Evolutionary conservation across 2,113 vertebrate genomes (phyloP), one percentile per base, ranked within the genome.

Genomic region (Tapirus terrestris): DNA sequence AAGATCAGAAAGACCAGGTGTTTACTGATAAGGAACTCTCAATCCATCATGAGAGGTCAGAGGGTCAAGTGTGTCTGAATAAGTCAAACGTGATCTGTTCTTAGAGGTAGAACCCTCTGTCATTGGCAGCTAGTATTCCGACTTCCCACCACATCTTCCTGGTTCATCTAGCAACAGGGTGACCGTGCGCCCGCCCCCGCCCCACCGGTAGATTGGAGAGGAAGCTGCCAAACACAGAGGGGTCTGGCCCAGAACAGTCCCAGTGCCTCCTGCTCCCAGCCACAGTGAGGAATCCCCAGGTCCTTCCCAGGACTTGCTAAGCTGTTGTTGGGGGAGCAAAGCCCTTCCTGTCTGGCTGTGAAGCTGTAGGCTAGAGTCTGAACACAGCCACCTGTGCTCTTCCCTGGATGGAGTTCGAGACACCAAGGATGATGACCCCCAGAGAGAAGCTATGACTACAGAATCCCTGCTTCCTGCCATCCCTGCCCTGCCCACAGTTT

Each of bases 321-420:
- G 27, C 27, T 86, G 53, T 43, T 68, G 39, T 21, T 60, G 33
- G 31, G 39, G 75, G 12, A 6, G 23, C 65, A 80, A 8, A 75
- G 23, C 10, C 39, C 18, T 9, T 65, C 27, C 51, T 73, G 12
- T 9, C 29, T 16, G 2, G 10, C 13, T 3, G 27, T 81, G 53
- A 60, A 51, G 6, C 20, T 53, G 9, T 39, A 17, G 36, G 3
- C 53, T 25, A 4, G 2, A 60, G 43, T 43, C 1, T 0, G 36
- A 77, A 25, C n/a, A 8, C 8, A 4, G 21, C 13, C 1, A 0
- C 33, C 8, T 1, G 14, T 11, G 45, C 2, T 56, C 51, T 61
- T 81, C 20, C 9, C 0, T 9, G 29, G 48, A 5, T 27, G 33
- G 63, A 75, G 3, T 43, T 11, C 75, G 75, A 63, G 45, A 10